phyloP scores from a whole-genome alignment of 2,113 vertebrate species.

The Odocoileus hemionus region DNA sequence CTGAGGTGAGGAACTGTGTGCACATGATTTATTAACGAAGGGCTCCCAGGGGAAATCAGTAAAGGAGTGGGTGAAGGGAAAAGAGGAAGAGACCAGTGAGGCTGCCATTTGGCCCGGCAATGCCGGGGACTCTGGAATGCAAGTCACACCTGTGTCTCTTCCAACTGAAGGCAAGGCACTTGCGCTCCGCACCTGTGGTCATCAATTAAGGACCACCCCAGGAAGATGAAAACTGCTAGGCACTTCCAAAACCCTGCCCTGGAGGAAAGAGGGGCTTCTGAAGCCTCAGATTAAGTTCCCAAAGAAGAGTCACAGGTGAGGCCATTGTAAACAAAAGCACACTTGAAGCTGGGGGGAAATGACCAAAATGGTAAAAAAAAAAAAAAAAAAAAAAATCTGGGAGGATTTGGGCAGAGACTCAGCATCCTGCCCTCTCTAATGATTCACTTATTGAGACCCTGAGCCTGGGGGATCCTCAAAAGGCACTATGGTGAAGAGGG shows the following conservation, averaged over 20 bases:
- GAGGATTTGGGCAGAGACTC: background rate
- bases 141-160: background rate
- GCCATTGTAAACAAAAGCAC: background rate
- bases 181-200: background rate
- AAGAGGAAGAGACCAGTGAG: background rate
- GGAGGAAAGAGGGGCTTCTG: background rate
- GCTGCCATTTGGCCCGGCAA: background rate
- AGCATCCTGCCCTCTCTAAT: background rate
- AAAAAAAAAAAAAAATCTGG: background rate
- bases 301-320: background rate
- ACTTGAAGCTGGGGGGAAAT: background rate
- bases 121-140: background rate
- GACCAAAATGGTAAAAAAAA: background rate
- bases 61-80: background rate
- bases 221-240: background rate
- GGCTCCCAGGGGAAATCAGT: background rate
- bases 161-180: background rate
- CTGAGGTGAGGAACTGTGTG: background rate
- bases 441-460: background rate
- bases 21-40: background rate
- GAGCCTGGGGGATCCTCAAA: background rate
- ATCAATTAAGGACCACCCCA: background rate
- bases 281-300: background rate
- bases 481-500: background rate
- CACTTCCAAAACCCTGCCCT: background rate